Conservation (phyloP, 2,797 vertebrate genomes). For the Alectoris magna region DNA sequence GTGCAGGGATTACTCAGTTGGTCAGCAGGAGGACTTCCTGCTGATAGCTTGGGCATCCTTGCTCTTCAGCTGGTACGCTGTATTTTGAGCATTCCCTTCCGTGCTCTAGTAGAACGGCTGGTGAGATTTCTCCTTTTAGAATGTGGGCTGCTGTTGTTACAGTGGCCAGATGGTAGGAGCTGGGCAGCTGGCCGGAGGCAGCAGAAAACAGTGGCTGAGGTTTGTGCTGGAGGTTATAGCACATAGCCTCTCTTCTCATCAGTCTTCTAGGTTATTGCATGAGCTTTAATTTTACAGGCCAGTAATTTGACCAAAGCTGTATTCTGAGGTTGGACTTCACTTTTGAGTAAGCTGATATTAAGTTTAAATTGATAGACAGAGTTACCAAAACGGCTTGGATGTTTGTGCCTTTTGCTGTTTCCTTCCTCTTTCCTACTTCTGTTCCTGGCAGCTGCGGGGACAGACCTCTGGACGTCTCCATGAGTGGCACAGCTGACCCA, state of each 20-base stretch:
- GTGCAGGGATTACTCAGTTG: background rate
- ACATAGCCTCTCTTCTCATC: background rate
- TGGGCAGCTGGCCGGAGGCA: background rate
- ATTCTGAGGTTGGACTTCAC: conserved; percentile 23
- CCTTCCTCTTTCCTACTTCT: background rate
- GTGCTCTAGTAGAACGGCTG: background rate
- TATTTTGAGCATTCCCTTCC: background rate
- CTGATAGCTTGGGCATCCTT: background rate
- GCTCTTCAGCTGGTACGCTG: background rate
- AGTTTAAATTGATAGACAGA: conserved; percentile 7
- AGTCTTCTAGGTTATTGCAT: background rate
- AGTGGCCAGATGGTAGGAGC: background rate
- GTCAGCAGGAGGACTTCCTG: background rate
- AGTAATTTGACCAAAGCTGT: conserved; percentile 2
- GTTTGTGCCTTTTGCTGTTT: background rate
- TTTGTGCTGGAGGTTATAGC: background rate
- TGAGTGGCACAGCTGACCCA: background rate
- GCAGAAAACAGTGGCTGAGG: background rate
- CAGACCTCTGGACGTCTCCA: background rate
- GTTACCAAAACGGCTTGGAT: background rate
- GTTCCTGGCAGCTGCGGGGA: background rate
- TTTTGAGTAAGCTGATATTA: conserved; percentile 2
- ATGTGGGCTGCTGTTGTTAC: rapidly evolving
- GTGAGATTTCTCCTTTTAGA: background rate
- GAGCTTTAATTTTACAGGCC: background rate